A percentile compares a stretch with the other conserved stretches of the same genome.
Conservation (phyloP, 2,113 vertebrate genomes). For the Corvus cornix region DNA sequence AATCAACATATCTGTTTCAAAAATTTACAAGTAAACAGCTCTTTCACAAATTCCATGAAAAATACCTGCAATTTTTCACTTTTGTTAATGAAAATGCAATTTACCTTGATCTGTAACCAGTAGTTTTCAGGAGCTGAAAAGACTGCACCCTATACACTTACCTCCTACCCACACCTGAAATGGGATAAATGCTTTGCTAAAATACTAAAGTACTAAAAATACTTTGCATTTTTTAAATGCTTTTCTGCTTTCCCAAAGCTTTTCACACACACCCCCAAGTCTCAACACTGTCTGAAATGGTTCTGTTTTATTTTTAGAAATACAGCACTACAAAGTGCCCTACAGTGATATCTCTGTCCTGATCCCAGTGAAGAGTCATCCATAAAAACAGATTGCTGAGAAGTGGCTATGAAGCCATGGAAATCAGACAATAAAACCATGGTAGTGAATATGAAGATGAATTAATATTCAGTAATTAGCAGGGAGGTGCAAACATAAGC, state of each 20-base stretch:
- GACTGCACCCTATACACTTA: accelerated
- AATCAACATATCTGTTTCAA: not conserved
- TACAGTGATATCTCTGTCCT: not conserved
- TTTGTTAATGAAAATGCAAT: not conserved
- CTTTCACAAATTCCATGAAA: not conserved
- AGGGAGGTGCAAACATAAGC: not conserved
- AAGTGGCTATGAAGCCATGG: not conserved
- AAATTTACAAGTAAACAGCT: not conserved
- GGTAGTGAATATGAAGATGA: not conserved
- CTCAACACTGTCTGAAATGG: not conserved
- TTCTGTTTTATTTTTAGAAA: not conserved
- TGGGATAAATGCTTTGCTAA: not conserved
- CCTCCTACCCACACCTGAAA: not conserved
- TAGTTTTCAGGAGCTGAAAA: not conserved
- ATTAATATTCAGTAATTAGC: not conserved
- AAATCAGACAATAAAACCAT: not conserved
- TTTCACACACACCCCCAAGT: not conserved
- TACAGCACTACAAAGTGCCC: not conserved
- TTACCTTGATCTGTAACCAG: accelerated
- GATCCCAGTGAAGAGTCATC: not conserved
- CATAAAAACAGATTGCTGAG: not conserved
- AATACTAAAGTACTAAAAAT: not conserved
- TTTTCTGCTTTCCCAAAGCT: not conserved
- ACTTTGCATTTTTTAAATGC: not conserved
- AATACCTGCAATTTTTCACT: not conserved